Percentiles rank a stretch among this genome's conserved stretches.
Conservation (phyloP, 2,888 invertebrate species). For the Nudaria mundana region DNA sequence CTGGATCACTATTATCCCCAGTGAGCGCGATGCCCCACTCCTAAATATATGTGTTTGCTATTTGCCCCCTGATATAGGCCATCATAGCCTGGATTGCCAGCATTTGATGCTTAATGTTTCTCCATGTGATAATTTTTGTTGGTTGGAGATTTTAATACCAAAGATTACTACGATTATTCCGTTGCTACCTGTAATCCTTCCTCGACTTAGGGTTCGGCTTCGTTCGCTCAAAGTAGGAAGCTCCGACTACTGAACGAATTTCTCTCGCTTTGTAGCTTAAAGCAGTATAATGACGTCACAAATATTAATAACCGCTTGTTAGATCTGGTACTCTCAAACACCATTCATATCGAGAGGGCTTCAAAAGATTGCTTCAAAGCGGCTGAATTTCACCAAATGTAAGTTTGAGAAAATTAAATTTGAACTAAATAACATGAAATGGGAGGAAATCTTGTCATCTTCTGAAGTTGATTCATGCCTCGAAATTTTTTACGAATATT, state of each 20-base stretch:
- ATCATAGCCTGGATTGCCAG: background rate
- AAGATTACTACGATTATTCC: background rate
- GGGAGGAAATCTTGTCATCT: too few species aligned
- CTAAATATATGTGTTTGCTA: slow-evolving; percentile 2
- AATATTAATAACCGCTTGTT: too few species aligned
- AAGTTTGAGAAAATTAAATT: background rate
- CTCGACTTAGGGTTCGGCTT: background rate
- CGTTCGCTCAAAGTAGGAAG: background rate
- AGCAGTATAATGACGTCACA: too few species aligned
- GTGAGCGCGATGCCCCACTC: background rate
- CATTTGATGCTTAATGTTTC: background rate
- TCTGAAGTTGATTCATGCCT: background rate
- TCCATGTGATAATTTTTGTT: background rate
- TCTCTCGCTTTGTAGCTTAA: background rate
- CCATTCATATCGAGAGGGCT: background rate
- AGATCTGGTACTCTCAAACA: background rate
- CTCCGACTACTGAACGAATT: background rate
- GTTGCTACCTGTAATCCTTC: background rate
- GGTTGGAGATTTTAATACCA: slow-evolving; percentile 2
- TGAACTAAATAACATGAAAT: too few species aligned
- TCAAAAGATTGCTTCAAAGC: background rate
- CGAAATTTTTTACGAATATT: background rate
- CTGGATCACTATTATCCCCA: slow-evolving; percentile 8
- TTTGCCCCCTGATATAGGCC: background rate
- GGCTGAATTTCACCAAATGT: background rate